These are phyloP conservation scores for Adelosebastes latens DNA, from an alignment of 2,797 vertebrate species.

Conservation along the genomic window DNA sequence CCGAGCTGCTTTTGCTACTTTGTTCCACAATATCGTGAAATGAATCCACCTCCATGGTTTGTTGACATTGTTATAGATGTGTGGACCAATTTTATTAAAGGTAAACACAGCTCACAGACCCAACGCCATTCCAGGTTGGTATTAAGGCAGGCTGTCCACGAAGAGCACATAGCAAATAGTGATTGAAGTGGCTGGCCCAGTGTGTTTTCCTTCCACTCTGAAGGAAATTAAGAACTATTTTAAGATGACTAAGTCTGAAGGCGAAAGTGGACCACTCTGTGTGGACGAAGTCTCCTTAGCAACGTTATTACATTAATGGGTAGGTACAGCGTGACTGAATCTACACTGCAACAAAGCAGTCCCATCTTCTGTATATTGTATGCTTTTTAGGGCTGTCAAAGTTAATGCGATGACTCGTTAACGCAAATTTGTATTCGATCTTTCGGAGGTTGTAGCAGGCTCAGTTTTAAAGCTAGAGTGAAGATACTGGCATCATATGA, in stretches of 20 bases:
- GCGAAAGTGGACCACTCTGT: neutral
- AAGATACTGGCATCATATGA: too few species aligned
- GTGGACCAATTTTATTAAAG: constrained; percentile 5
- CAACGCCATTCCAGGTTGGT: neutral
- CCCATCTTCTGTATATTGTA: neutral
- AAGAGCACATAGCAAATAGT: neutral
- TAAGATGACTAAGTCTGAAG: neutral
- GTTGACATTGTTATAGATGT: neutral
- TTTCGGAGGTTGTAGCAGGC: too few species aligned
- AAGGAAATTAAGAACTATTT: neutral
- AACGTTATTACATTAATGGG: neutral
- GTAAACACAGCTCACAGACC: neutral
- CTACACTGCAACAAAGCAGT: neutral
- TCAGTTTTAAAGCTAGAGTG: too few species aligned
- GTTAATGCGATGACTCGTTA: too few species aligned
- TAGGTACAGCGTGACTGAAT: neutral
- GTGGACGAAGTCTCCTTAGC: neutral
- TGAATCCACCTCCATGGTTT: neutral
- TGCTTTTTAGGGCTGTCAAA: neutral
- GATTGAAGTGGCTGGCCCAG: neutral
- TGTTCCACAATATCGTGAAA: neutral
- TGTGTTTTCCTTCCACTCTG: neutral
- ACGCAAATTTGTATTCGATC: too few species aligned
- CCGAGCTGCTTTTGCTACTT: neutral
- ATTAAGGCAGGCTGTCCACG: neutral